Conservation (phyloP, 2,888 invertebrate species). For the Anoncus sp. region DNA sequence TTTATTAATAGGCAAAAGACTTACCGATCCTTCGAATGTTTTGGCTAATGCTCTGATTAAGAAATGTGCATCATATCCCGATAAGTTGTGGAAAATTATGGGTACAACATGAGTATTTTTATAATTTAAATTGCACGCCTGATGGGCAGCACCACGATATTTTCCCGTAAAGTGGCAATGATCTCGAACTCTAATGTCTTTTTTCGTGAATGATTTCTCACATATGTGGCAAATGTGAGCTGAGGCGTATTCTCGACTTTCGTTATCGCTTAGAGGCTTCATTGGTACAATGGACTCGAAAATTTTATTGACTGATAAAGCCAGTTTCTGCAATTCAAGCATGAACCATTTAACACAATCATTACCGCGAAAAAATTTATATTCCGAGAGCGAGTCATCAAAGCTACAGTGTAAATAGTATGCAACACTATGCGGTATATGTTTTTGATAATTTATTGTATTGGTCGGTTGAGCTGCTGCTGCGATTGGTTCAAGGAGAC, state of each 20-base stretch:
- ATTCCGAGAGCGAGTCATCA: slow-evolving; percentile 16
- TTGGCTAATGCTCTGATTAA: slow-evolving; percentile 3
- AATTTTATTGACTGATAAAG: slow-evolving; percentile 3
- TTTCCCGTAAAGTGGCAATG: slow-evolving; percentile 16
- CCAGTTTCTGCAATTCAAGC: slow-evolving; percentile 14
- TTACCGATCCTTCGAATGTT: neutral
- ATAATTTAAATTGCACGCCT: slow-evolving; percentile 62
- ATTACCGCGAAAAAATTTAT: slow-evolving; percentile 17
- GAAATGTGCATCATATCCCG: slow-evolving; percentile 62
- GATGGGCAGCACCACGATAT: slow-evolving; percentile 62
- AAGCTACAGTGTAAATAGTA: slow-evolving; percentile 30
- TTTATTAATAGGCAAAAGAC: slow-evolving; percentile 72
- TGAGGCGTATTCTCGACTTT: no score
- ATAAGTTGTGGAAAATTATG: slow-evolving; percentile 67
- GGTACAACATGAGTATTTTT: slow-evolving; percentile 59
- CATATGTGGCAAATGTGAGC: neutral
- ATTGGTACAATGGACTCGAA: slow-evolving; percentile 19
- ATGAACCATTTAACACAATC: slow-evolving; percentile 32
- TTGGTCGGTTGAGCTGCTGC: neutral
- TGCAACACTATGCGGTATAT: slow-evolving; percentile 27
- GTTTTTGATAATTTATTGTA: slow-evolving; percentile 21
- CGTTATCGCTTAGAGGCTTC: slow-evolving; percentile 13
- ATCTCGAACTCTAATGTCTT: no score
- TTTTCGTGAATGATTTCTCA: neutral
- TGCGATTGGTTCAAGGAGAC: slow-evolving; percentile 18